Conservation (phyloP, 2,113 vertebrate species). For the Periophthalmus modestus region DNA sequence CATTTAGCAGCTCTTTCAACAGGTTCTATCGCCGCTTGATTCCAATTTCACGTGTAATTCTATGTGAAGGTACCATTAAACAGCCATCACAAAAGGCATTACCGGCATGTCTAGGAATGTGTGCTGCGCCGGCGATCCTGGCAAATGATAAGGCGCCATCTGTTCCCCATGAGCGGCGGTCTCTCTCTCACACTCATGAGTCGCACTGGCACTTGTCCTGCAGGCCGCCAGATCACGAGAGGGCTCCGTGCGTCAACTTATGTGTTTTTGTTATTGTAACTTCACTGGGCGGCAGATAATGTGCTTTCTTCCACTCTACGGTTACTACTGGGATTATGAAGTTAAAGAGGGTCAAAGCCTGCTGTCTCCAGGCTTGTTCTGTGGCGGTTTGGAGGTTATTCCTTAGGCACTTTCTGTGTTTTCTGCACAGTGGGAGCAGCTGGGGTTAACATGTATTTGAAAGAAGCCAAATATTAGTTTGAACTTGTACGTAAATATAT, state of each 20-base stretch:
- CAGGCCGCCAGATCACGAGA: conserved; percentile 62
- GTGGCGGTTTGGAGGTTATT: conserved; percentile 24
- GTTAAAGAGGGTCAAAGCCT: conserved; percentile 51
- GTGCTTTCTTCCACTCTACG: conserved; percentile 74
- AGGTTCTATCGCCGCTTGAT: conserved; percentile 3
- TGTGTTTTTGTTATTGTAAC: conserved; percentile 73
- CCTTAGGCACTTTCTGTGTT: conserved; percentile 20
- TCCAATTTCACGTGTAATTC: conserved; percentile 64
- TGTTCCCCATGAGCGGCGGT: conserved; percentile 71
- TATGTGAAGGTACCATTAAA: conserved; percentile 67
- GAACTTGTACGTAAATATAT: not conserved
- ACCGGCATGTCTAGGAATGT: conserved; percentile 79
- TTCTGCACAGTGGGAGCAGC: conserved; percentile 56
- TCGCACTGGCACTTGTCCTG: conserved; percentile 52
- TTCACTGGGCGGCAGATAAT: conserved; percentile 57
- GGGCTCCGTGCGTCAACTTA: conserved; percentile 36
- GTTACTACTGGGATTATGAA: conserved; percentile 77
- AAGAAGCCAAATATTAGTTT: not conserved
- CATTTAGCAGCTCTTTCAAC: conserved; percentile 6
- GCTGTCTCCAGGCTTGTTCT: conserved; percentile 45
- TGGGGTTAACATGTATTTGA: not conserved
- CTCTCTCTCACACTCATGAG: conserved; percentile 54
- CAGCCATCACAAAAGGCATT: conserved; percentile 73
- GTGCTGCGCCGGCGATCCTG: conserved; percentile 61
- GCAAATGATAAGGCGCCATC: conserved; percentile 78